Base-by-base conservation (phyloP, 2,888 invertebrate species). In the Drosophila seclusa region DNA sequence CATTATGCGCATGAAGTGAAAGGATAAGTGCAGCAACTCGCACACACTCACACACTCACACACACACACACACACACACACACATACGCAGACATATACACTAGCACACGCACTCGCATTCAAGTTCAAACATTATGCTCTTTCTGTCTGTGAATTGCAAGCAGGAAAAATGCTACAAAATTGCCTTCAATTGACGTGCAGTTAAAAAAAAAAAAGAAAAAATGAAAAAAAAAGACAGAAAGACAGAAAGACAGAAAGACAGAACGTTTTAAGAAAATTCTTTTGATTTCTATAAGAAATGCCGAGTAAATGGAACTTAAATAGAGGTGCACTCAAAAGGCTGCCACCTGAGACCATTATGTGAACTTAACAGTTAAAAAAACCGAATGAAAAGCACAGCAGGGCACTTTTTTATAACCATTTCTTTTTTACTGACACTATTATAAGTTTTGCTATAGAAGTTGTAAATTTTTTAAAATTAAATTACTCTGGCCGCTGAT, bases 1-100 rank as follows among this genome's bases (percentile, higher is more conserved):
- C 91, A 89, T 89, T 89, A 89, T 91, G 89, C 89, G 76, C 91
- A 90, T 89, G 82, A 91, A 91, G 82, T 89, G 90, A 90, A 91
- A 89, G 90, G 83, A 91, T 91, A 90, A 89, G 85, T 89, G 90
- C 89, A 89, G 73, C 76, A 76, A 77, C 73, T 80, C 29, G 59
- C 60, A 68, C 58, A 60, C 32, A 62, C 48, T 52, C 18, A 16
- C 16, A 49, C 54, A 42, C 62, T 59, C 42, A 62, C 53, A 68
- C 67, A 49, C 54, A 42, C 62, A 62, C 42, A 62, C 53, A 68
- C 67, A 66, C 62, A 48, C 53, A 42, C 13, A 64, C 58, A 40
- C 49, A 54, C 34, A 53, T 52, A 57, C 34, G 58, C 60, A 73
- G 32, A 36, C 16, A 36, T 6, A 60, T 38, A 60, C 38, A 68